Evolutionary conservation across 2,797 vertebrate species (phyloP), one percentile per base, ranked within the genome.

Genomic region (Myotis planiceps): DNA sequence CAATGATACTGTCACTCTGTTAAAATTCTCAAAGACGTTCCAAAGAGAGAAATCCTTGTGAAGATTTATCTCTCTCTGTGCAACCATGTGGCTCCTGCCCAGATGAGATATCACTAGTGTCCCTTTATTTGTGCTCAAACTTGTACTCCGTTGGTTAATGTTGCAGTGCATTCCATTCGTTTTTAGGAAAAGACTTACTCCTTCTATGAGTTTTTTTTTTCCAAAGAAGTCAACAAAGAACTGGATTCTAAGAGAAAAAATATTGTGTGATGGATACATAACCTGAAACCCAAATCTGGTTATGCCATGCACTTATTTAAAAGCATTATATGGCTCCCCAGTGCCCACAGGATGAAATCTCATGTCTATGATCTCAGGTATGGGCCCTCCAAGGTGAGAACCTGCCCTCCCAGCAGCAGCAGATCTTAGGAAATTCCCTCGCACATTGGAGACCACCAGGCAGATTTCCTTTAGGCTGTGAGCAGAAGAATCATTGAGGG

Each of bases 1-100:
- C 51, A 47, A 29, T 51, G 74, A 90, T 49, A 79, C 25, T 0
- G 69, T 66, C 63, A 79, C 53, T 14, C 18, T 53, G 32, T 81
- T 78, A 60, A 94, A 53, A 79, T 96, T 81, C 60, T 92, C 80
- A 89, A 37, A 96, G 60, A 95, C 66, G n/a, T 74, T 89, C 55
- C 60, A 91, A 87, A 80, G 92, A 84, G 12, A 95, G 55, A 95
- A 78, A 65, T 65, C n/a, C 53, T 69, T 83, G 37, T 87, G 90
- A 97, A 93, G 88, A 90, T 88, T 84, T 82, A 10, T 76, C 66
- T 51, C 47, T 94, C 27, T 74, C 78, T 49, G 74, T 53, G 27
- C 81, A 94, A 78, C 49, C 13, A 10, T 2, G 65, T 51, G 12
- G 27, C 81, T 42, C 45, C 65, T 90, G 69, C 19, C 55, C 53